These are phyloP conservation scores for Trachelus tabidus DNA, from an alignment of 2,888 invertebrate genomes.

Conservation along the genomic window DNA sequence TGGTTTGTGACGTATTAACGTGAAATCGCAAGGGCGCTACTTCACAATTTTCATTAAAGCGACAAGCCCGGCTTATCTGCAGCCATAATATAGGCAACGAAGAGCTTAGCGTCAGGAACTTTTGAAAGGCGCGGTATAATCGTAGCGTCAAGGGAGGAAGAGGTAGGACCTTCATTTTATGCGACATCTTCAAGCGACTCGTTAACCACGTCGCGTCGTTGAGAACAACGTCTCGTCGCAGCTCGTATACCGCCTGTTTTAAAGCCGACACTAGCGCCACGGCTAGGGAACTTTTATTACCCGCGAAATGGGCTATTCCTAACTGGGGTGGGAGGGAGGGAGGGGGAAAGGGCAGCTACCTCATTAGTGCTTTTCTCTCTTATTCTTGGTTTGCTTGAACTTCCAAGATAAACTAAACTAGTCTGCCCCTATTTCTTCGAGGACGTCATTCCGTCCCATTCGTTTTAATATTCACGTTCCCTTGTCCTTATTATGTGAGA, in stretches of 20 bases:
- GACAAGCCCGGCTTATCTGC: not conserved
- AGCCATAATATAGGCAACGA: not conserved
- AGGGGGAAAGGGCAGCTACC: conserved; percentile 48
- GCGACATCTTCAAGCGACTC: not conserved
- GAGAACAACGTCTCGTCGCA: not conserved
- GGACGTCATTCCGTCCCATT: not conserved
- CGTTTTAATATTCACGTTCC: not conserved
- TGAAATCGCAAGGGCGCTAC: not conserved
- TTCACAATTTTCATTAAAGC: not conserved
- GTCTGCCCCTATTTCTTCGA: not conserved
- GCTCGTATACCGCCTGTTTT: not conserved
- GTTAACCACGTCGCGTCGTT: not conserved
- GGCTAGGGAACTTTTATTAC: conserved; percentile 44
- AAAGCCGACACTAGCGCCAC: conserved; percentile 27
- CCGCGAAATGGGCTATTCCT: conserved; percentile 51
- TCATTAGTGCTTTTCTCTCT: conserved; percentile 39
- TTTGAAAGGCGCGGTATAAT: not conserved
- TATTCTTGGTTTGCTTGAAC: not conserved
- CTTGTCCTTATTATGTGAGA: not conserved
- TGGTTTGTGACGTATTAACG: not conserved
- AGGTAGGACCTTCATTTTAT: not conserved
- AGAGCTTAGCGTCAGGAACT: not conserved
- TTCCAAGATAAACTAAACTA: not conserved
- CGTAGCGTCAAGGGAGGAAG: not conserved
- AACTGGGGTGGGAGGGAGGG: conserved; percentile 15